Base-by-base conservation (phyloP, 2,113 vertebrate species). In the Catharus minimus region DNA sequence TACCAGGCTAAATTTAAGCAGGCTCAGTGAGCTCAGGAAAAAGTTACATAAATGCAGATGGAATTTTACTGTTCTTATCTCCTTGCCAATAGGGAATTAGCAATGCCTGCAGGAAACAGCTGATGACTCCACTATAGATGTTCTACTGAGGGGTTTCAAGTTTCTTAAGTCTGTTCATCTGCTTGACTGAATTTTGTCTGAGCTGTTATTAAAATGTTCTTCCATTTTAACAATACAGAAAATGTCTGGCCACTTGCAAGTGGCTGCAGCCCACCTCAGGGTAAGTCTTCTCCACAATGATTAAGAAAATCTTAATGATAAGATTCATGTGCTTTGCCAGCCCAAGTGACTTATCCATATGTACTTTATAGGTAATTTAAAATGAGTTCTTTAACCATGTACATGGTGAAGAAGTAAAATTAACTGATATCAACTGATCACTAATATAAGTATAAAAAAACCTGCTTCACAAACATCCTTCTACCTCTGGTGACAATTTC, bases 1-100 rank as follows among this genome's bases (percentile, higher is more conserved):
- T 75, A 76, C 44, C 52, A 49, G 44, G 71, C 44, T 86, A 58
- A 89, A 89, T 81, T 72, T 78, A 56, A 89, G 76, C 26, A 53
- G 43, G 81, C 33, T 92, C 21, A 68, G 80, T 74, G 57, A 27
- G 72, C 53, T 56, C 79, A 47, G 27, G 36, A 71, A 89, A 52
- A 88, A 38, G 32, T 79, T 87, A 75, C 24, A 91, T 41, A 81
- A 92, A 90, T 36, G 67, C 26, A 60, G 21, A 75, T 26, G n/a
- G 61, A 74, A 88, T 88, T 86, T 94, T 76, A 80, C 58, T 21
- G 53, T 75, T 81, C 73, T 78, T 32, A 72, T 52, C 52, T 71
- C 66, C 46, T 39, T 61, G 73, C 80, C 91, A 86, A 52, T 0
- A 33, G 7, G 38, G 67, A 90, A 88, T 94, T 78, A 90, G 58